Percentiles rank a stretch among this genome's conserved stretches.
Evolutionary conservation across 2,797 vertebrate species (phyloP).

Genomic region (Aplochiton taeniatus): DNA sequence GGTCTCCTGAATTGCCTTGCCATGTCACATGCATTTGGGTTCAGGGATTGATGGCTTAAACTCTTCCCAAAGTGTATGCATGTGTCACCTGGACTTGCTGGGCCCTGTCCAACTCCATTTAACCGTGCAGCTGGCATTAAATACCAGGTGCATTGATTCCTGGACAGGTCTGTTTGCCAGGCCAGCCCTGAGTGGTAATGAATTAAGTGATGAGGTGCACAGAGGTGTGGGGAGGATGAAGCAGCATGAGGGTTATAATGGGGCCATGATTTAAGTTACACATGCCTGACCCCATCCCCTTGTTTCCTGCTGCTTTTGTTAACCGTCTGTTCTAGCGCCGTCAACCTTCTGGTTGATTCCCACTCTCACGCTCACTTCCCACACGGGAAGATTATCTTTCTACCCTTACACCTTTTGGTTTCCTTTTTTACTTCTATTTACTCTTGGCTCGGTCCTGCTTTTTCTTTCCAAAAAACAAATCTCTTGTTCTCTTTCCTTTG

Average conservation of each 20-base stretch:
- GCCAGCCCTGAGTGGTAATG: conserved; percentile 40
- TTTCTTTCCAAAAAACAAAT: too few species aligned
- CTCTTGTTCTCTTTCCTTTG: too few species aligned
- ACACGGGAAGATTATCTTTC: too few species aligned
- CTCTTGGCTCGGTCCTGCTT: too few species aligned
- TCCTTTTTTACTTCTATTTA: too few species aligned
- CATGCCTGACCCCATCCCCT: too few species aligned
- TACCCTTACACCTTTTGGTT: too few species aligned
- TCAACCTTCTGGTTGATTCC: too few species aligned
- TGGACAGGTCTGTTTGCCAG: conserved; percentile 32
- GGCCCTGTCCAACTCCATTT: conserved; percentile 50
- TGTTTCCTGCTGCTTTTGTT: too few species aligned
- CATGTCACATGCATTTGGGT: conserved; percentile 31
- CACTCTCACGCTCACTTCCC: too few species aligned
- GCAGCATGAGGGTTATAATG: conserved; percentile 48
- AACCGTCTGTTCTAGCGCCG: background rate
- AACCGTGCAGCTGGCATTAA: conserved; percentile 53
- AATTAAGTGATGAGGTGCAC: conserved; percentile 39
- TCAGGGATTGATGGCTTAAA: conserved; percentile 41
- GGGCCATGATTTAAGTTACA: conserved; percentile 35
- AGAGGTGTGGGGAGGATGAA: conserved; percentile 30
- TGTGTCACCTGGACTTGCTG: conserved; percentile 36
- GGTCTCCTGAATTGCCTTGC: conserved; percentile 17
- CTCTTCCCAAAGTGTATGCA: conserved; percentile 44
- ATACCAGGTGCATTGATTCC: conserved; percentile 61